phyloP scores from a whole-genome alignment of 92 coral and sea anemone genomes.

The Nematostella vectensis region DNA sequence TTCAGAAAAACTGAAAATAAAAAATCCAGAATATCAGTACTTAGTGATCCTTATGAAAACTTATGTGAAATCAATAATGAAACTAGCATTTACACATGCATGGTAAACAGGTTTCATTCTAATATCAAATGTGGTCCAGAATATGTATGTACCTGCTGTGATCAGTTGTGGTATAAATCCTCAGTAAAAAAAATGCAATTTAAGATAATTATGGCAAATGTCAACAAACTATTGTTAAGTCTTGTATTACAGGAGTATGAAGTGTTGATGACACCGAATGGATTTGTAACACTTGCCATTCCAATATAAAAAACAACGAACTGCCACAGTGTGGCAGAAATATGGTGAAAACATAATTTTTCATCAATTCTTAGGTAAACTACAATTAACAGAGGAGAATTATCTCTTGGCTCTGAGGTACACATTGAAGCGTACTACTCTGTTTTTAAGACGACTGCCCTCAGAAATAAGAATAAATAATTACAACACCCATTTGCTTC shows the following conservation, averaged over 20 bases:
- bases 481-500: conserved; percentile 31
- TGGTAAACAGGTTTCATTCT: conserved; percentile 26
- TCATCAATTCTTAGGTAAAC: conserved; percentile 21
- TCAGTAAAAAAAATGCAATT: conserved; percentile 36
- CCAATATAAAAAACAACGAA: conserved; percentile 14
- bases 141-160: conserved; percentile 54
- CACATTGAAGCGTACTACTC: conserved; percentile 21
- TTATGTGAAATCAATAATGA: too few relatives aligned
- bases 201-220: conserved; percentile 15
- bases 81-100: too few relatives aligned
- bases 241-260: conserved; percentile 25
- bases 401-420: conserved; percentile 35
- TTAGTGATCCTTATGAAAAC: too few relatives aligned
- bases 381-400: conserved; percentile 23
- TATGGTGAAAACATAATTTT: conserved; percentile 35
- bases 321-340: conserved; percentile 33
- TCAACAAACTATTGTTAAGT: conserved; percentile 14
- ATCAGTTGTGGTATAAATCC: conserved; percentile 46
- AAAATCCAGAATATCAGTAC: not conserved
- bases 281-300: conserved; percentile 37
- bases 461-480: conserved; percentile 40
- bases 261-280: conserved; percentile 45
- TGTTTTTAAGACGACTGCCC: conserved; percentile 48
- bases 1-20: too few relatives aligned
- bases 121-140: conserved; percentile 54